Percentiles rank a stretch among this genome's conserved stretches.
Evolutionary conservation across 2,797 vertebrate species (phyloP).

Genomic region (Bradypus variegatus): DNA sequence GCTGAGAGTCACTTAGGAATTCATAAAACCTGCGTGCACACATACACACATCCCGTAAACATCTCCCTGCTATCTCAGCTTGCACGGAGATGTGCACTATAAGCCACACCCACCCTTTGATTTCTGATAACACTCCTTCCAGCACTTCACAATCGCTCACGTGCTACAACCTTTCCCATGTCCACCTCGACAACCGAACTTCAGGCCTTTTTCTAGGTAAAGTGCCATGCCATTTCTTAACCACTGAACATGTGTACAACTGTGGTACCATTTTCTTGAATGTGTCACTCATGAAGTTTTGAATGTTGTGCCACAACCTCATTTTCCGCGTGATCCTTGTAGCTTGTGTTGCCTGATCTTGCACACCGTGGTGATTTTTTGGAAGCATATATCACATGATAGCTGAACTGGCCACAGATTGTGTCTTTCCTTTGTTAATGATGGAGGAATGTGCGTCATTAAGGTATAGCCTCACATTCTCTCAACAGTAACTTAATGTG

Average conservation of each 20-base stretch:
- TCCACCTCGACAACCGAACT: neutral
- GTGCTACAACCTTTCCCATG: neutral
- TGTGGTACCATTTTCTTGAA: neutral
- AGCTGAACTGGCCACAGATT: too few relatives aligned
- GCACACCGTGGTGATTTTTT: neutral
- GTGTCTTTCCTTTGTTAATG: neutral
- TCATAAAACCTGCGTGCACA: rapidly evolving
- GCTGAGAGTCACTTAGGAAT: neutral
- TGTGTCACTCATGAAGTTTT: neutral
- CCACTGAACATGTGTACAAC: neutral
- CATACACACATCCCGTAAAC: too few relatives aligned
- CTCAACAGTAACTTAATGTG: neutral
- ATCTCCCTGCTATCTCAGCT: too few relatives aligned
- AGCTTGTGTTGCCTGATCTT: neutral
- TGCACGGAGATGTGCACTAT: too few relatives aligned
- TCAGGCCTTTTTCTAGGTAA: neutral
- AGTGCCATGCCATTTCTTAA: neutral
- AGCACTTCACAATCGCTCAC: neutral
- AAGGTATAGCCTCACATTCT: neutral
- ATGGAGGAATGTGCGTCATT: neutral
- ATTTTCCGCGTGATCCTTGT: neutral
- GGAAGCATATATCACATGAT: neutral
- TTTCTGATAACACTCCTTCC: neutral
- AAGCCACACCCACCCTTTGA: neutral
- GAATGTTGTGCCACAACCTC: neutral